Conservation (phyloP, 2,113 vertebrate genomes). For the Plectropomus leopardus region DNA sequence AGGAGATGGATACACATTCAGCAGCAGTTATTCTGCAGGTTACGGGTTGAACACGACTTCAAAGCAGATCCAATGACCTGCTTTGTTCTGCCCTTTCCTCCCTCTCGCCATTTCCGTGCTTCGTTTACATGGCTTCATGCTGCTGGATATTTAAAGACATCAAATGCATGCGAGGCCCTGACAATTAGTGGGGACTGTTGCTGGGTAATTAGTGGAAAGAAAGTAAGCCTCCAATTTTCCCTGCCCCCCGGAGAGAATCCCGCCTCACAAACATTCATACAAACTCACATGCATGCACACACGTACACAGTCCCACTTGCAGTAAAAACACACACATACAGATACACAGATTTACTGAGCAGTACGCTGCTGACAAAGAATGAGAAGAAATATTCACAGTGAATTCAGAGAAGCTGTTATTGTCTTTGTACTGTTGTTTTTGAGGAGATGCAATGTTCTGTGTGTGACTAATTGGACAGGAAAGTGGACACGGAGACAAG, state of each 20-base stretch:
- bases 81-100: constrained; percentile 36
- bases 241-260: constrained; percentile 14
- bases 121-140: constrained; percentile 27
- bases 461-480: constrained; percentile 24
- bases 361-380: background rate
- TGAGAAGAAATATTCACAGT: background rate
- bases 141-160: constrained; percentile 68
- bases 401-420: background rate
- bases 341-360: background rate
- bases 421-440: background rate
- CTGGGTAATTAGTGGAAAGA: constrained; percentile 74
- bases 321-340: constrained; percentile 7
- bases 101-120: background rate
- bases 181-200: constrained; percentile 71
- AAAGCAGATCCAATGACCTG: constrained; percentile 47
- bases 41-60: constrained; percentile 31
- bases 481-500: background rate
- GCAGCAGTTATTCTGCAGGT: constrained; percentile 35
- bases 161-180: constrained; percentile 44
- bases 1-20: constrained; percentile 9
- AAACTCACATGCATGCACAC: background rate
- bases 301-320: background rate
- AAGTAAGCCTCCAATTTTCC: constrained; percentile 54
- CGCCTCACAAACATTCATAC: background rate
- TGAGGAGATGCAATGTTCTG: background rate